phyloP scores from a whole-genome alignment of 2,113 vertebrate species.

The Chunga burmeisteri region DNA sequence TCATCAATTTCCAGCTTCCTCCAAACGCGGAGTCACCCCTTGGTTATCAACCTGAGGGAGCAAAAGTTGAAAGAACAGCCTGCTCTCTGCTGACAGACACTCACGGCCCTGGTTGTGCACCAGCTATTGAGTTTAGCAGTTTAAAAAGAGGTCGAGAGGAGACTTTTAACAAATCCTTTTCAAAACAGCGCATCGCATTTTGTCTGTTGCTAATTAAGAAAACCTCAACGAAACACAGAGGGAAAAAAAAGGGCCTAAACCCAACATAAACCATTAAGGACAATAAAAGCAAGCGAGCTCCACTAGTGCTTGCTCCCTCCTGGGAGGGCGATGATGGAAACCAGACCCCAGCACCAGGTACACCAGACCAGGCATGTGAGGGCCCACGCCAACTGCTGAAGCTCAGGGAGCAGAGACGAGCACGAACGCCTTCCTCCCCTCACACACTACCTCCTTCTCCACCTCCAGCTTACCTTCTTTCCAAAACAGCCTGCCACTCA shows the following conservation, averaged over 20 bases:
- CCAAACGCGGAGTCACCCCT: background rate
- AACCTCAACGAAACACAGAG: fast-evolving
- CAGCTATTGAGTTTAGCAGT: background rate
- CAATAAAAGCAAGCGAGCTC: fast-evolving
- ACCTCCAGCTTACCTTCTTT: background rate
- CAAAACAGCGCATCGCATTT: fast-evolving
- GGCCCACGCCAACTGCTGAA: fast-evolving
- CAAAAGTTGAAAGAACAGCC: too few relatives aligned
- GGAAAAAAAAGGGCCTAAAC: too few relatives aligned
- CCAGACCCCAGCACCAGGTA: background rate
- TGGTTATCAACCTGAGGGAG: too few relatives aligned
- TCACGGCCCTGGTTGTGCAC: fast-evolving
- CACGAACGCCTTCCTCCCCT: too few relatives aligned
- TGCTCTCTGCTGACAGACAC: background rate
- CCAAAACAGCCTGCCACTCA: background rate
- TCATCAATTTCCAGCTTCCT: background rate
- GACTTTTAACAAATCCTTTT: background rate
- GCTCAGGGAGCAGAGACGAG: background rate
- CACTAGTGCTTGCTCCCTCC: fast-evolving
- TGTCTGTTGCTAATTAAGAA: background rate
- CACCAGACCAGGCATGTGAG: fast-evolving
- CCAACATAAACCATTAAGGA: fast-evolving
- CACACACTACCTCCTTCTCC: too few relatives aligned
- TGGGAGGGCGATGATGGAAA: background rate
- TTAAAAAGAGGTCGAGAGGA: background rate